Percentiles rank a stretch among this genome's conserved stretches.
phyloP scores from a whole-genome alignment of 2,113 vertebrate species.

The Kryptolebias marmoratus region DNA sequence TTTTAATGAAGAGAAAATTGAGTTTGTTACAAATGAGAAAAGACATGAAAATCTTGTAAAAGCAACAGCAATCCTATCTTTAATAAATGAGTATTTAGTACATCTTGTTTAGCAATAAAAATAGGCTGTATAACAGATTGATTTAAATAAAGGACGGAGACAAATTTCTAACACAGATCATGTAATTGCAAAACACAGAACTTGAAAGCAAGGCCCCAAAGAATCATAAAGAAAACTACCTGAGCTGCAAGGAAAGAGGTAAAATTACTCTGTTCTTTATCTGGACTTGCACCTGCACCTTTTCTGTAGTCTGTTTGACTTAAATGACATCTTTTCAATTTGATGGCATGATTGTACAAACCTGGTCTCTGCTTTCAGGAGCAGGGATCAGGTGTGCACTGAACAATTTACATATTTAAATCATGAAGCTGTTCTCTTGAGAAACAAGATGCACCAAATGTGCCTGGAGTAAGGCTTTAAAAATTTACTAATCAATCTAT shows the following conservation, averaged over 20 bases:
- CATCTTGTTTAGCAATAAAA: slow-evolving; percentile 3
- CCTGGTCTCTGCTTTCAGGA: slow-evolving; percentile 68
- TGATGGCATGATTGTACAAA: slow-evolving; percentile 71
- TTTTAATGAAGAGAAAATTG: background rate
- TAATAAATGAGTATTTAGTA: slow-evolving; percentile 13
- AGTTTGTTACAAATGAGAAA: background rate
- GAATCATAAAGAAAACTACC: slow-evolving; percentile 21
- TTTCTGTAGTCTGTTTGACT: slow-evolving; percentile 58
- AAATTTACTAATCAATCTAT: background rate
- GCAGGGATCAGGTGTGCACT: slow-evolving; percentile 67
- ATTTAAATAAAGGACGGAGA: background rate
- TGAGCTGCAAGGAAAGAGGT: slow-evolving; percentile 20
- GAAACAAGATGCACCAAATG: slow-evolving; percentile 44
- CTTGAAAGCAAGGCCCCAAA: slow-evolving; percentile 1
- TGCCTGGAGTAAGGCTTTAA: slow-evolving; percentile 1
- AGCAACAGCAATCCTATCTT: background rate
- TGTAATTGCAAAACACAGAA: slow-evolving; percentile 7
- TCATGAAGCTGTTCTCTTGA: slow-evolving; percentile 46
- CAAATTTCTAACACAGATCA: background rate
- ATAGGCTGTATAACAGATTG: background rate
- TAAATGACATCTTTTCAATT: slow-evolving; percentile 70
- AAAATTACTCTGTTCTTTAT: slow-evolving; percentile 49
- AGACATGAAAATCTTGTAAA: slow-evolving; percentile 22
- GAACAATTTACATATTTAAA: slow-evolving; percentile 60
- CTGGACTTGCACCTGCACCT: slow-evolving; percentile 68